phyloP scores from a whole-genome alignment of 1,140 invertebrate species.

The Cydia strobilella region DNA sequence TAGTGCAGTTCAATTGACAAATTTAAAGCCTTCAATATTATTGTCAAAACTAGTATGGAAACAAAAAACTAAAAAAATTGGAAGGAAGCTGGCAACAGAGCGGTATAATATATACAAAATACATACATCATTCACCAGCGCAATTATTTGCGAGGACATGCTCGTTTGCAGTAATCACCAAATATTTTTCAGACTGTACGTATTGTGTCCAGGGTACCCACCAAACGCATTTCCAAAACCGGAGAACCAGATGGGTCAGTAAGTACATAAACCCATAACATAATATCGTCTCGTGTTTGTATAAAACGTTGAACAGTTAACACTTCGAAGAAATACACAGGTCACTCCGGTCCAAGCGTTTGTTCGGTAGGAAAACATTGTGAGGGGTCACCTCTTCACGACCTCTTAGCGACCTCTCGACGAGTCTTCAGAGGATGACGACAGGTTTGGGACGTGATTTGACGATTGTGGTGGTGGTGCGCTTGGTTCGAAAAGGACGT shows the following conservation, averaged over 20 bases:
- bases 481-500: background rate
- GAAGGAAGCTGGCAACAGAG: too few species aligned
- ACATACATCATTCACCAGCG: too few species aligned
- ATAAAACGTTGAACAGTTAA: constrained; percentile 30
- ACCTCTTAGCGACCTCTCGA: constrained; percentile 14
- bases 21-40: too few species aligned
- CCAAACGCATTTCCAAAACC: background rate
- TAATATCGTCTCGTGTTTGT: constrained; percentile 10
- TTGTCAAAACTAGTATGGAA: too few species aligned
- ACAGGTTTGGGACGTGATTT: constrained; percentile 27
- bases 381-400: constrained; percentile 28
- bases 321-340: constrained; percentile 26
- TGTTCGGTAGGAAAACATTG: constrained; percentile 28
- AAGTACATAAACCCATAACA: constrained; percentile 28
- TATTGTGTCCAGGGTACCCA: too few species aligned
- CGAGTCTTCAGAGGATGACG: constrained; percentile 24
- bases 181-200: too few species aligned
- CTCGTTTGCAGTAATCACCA: too few species aligned
- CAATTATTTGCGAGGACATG: too few species aligned
- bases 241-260: constrained; percentile 15
- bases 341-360: constrained; percentile 14
- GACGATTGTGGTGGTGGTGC: background rate
- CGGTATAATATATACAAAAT: too few species aligned
- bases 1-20: too few species aligned
- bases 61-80: too few species aligned